These are phyloP conservation scores for Trinorchestia longiramus DNA, from an alignment of 1,140 invertebrate genomes.

Conservation along the genomic window DNA sequence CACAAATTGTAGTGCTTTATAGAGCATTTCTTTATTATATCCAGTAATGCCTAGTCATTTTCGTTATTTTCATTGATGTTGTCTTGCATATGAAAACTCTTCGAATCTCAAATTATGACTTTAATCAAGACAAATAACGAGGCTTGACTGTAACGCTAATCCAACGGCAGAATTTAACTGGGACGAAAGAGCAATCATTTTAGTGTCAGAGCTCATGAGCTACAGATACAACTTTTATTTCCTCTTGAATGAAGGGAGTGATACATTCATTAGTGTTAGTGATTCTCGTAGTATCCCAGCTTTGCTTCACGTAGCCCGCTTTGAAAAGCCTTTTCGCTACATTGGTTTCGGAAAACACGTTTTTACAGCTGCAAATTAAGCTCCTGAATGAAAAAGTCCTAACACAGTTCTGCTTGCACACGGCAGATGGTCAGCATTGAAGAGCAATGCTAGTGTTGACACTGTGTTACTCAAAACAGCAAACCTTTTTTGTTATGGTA, in stretches of 20 bases:
- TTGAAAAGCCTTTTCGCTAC: not conserved
- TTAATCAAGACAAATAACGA: no score
- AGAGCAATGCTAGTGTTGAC: not conserved
- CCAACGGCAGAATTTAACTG: not conserved
- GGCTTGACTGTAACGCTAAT: not conserved
- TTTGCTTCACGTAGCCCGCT: not conserved
- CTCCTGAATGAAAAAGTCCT: not conserved
- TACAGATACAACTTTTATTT: not conserved
- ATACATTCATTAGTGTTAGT: not conserved
- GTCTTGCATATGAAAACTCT: no score
- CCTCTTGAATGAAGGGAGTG: not conserved
- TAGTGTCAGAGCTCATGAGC: not conserved
- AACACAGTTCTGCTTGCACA: not conserved
- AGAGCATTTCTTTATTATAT: no score
- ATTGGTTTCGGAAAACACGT: not conserved
- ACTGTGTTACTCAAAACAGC: no score
- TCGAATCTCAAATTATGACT: no score
- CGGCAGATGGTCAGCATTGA: not conserved
- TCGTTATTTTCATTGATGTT: no score
- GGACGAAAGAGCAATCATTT: not conserved
- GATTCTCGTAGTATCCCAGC: not conserved
- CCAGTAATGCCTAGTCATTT: no score
- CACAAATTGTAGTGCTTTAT: no score
- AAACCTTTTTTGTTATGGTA: no score
- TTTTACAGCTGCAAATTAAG: not conserved